Evolutionary conservation across 2,888 invertebrate species (phyloP).

Genomic region (Globia sparganii): DNA sequence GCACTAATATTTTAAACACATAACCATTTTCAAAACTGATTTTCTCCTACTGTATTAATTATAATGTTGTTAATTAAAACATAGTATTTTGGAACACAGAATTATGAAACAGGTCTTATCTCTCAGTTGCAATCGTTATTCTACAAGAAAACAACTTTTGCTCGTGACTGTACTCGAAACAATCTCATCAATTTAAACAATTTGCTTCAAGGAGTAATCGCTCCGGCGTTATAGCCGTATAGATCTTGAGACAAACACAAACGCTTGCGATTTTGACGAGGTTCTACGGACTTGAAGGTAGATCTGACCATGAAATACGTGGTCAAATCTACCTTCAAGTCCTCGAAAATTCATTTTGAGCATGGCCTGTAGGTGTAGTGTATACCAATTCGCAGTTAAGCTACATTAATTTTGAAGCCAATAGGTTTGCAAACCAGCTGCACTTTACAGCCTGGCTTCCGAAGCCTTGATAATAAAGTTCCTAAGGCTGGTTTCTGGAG

Average conservation of each 20-base stretch:
- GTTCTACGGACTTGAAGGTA: neutral
- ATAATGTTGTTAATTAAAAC: too few species aligned
- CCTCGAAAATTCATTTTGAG: neutral
- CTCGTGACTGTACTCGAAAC: neutral
- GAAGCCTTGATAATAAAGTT: neutral
- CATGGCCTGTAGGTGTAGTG: neutral
- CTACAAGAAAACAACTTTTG: neutral
- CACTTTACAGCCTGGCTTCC: conserved; percentile 4
- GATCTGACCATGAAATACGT: too few species aligned
- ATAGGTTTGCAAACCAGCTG: neutral
- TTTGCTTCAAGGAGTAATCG: neutral
- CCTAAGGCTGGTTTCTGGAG: neutral
- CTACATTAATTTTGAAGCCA: neutral
- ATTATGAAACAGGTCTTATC: neutral
- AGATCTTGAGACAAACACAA: neutral
- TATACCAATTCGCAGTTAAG: conserved; percentile 5
- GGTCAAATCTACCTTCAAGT: too few species aligned
- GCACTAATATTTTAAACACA: neutral
- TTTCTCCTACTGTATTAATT: neutral
- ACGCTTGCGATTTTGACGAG: neutral
- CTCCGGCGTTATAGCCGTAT: neutral
- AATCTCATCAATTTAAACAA: neutral
- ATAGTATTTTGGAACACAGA: neutral
- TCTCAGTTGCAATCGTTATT: neutral
- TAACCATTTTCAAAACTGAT: neutral